phyloP scores from a whole-genome alignment of 2,797 vertebrate species.

The Bucorvus abyssinicus region DNA sequence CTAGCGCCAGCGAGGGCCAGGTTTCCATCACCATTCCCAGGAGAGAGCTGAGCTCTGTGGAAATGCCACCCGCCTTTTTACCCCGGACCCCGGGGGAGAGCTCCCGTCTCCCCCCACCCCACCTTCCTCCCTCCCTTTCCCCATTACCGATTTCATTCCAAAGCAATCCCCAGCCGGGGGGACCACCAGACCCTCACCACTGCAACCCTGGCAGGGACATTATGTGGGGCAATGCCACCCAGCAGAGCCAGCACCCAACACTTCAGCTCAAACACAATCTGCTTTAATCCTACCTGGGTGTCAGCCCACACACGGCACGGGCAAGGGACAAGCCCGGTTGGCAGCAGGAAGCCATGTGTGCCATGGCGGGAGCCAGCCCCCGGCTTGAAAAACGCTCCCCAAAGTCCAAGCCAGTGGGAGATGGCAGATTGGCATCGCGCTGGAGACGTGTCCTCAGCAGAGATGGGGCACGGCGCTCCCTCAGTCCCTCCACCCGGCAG shows the following conservation, averaged over 20 bases:
- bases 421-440: fast-evolving
- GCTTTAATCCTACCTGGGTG: conserved; percentile 47
- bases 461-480: fast-evolving
- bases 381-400: not conserved
- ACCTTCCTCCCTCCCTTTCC: not conserved
- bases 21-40: not conserved
- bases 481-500: not conserved
- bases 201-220: not conserved
- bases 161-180: not conserved
- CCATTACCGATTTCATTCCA: not conserved
- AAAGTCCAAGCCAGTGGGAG: not conserved
- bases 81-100: fast-evolving
- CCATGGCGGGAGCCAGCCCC: not conserved
- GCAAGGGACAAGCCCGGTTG: fast-evolving
- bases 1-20: fast-evolving
- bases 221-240: not conserved
- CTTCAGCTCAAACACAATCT: not conserved
- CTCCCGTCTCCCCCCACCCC: not conserved
- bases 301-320: not conserved
- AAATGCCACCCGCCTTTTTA: not conserved
- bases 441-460: not conserved
- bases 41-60: fast-evolving
- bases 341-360: not conserved
- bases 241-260: not conserved
- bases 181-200: fast-evolving